Evolutionary conservation across 2,113 vertebrate genomes (phyloP).

Genomic region (Trochalopteron elliotii): DNA sequence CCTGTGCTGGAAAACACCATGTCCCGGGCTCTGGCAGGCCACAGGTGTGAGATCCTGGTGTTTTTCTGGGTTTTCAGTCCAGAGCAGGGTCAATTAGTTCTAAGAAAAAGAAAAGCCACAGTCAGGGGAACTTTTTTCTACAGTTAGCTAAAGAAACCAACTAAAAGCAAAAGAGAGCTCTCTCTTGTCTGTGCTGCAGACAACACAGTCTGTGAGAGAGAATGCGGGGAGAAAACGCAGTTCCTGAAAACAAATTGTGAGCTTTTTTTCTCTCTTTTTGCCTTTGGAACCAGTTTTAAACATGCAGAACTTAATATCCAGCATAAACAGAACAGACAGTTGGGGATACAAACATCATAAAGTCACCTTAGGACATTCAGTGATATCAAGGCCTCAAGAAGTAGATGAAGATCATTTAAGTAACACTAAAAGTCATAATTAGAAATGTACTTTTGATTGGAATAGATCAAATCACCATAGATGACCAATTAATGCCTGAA

Average conservation of each 20-base stretch:
- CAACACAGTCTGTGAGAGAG: neutral
- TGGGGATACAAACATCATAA: neutral
- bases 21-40: accelerated
- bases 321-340: neutral
- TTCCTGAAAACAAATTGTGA: neutral
- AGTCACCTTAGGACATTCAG: neutral
- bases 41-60: neutral
- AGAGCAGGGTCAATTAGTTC: neutral
- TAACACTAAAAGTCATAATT: neutral
- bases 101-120: neutral
- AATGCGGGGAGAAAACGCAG: neutral
- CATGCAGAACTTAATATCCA: neutral
- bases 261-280: accelerated
- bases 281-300: neutral
- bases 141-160: neutral
- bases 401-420: neutral
- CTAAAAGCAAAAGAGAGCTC: neutral
- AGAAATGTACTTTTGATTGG: neutral
- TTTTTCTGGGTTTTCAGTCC: neutral
- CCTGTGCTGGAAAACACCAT: accelerated
- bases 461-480: neutral
- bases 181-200: neutral
- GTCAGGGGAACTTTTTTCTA: neutral
- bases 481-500: neutral
- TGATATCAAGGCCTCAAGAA: neutral